These are phyloP conservation scores for Allacma fusca DNA, from an alignment of 2,888 invertebrate genomes.

Conservation along the genomic window DNA sequence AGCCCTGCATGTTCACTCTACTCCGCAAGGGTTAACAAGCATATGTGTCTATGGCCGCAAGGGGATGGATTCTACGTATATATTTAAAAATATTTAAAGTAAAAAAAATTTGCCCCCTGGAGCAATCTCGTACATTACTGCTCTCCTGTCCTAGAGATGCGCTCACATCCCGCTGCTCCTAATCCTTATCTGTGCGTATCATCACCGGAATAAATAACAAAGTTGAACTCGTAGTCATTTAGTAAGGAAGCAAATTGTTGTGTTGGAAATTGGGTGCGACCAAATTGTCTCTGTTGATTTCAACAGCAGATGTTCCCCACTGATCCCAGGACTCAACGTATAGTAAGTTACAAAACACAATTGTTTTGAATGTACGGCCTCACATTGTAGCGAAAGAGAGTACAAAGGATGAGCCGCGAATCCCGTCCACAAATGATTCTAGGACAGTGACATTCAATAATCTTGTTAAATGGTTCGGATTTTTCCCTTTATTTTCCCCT, in stretches of 20 bases:
- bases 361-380: background rate
- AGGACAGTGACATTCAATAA: background rate
- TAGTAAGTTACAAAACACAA: background rate
- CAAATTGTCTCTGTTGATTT: conserved; percentile 13
- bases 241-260: conserved; percentile 15
- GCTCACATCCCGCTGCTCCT: background rate
- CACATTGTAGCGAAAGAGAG: background rate
- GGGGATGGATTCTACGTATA: too few relatives aligned
- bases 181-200: conserved; percentile 8
- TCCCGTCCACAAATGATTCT: background rate
- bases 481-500: conserved; percentile 13
- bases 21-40: too few relatives aligned
- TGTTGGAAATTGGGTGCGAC: conserved; percentile 38
- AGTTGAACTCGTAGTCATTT: conserved; percentile 23
- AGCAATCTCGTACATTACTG: background rate
- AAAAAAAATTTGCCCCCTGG: background rate
- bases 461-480: conserved; percentile 13
- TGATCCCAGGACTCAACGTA: background rate
- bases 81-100: background rate
- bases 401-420: background rate
- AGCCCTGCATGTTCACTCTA: too few relatives aligned
- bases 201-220: conserved; percentile 22
- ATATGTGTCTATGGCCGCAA: too few relatives aligned
- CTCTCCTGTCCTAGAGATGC: background rate
- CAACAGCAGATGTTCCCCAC: conserved; percentile 32